Percentiles rank a stretch among this genome's conserved stretches.
phyloP scores from a whole-genome alignment of 2,113 vertebrate species.

The Abramis brama region DNA sequence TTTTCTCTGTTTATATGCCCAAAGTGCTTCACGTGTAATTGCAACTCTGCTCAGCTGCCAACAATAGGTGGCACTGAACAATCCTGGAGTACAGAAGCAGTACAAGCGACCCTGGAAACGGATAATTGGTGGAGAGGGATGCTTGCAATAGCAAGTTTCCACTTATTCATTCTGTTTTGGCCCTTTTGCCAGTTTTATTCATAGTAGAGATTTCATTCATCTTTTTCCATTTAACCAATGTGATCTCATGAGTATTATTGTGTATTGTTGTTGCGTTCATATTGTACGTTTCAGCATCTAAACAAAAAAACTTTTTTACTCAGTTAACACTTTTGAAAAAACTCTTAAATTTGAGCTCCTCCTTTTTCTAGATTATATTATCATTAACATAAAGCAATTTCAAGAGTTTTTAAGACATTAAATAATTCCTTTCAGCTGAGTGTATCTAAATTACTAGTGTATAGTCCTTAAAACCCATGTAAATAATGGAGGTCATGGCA shows the following conservation, averaged over 20 bases:
- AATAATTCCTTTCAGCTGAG: neutral
- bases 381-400: no score
- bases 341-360: no score
- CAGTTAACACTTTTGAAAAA: no score
- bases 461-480: neutral
- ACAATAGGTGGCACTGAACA: slow-evolving; percentile 1
- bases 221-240: neutral
- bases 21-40: slow-evolving; percentile 20
- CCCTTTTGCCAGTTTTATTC: neutral
- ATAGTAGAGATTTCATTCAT: neutral
- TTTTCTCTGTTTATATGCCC: slow-evolving; percentile 19
- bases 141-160: neutral
- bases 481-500: neutral
- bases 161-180: neutral
- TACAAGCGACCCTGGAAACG: neutral
- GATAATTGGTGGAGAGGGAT: neutral
- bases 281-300: no score
- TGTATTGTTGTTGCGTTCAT: no score
- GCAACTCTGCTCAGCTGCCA: slow-evolving; percentile 6
- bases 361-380: no score
- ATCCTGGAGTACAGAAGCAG: neutral
- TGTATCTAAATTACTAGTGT: neutral
- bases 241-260: no score
- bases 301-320: no score
- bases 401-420: no score